phyloP scores from a whole-genome alignment of 1,140 invertebrate genomes.

The Protaetia brevitarsis region DNA sequence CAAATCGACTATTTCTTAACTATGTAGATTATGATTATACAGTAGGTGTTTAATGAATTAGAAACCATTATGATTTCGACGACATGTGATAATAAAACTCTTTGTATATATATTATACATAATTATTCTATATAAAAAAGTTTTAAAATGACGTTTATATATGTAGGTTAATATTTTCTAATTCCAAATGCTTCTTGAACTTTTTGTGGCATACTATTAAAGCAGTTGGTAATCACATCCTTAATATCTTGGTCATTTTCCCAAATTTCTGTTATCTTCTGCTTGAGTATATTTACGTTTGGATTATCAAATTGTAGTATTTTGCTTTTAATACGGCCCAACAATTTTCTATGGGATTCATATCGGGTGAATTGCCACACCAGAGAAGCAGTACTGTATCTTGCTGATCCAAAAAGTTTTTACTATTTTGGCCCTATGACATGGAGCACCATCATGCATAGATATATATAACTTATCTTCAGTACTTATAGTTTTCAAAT shows the following conservation, averaged over 20 bases:
- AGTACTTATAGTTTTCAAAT: conserved; percentile 21
- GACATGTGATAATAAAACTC: conserved; percentile 26
- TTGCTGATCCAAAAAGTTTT: conserved; percentile 21
- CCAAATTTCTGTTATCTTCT: conserved; percentile 8
- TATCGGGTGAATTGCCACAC: conserved; percentile 28
- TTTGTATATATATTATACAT: too few species aligned
- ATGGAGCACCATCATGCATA: conserved; percentile 28
- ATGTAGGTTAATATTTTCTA: conserved; percentile 3
- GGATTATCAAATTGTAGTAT: background rate
- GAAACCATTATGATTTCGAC: conserved; percentile 7
- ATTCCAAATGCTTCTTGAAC: background rate
- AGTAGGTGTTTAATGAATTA: too few species aligned
- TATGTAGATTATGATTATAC: too few species aligned
- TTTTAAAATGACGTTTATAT: conserved; percentile 20
- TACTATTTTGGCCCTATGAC: conserved; percentile 33
- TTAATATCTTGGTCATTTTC: conserved; percentile 14
- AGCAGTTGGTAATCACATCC: conserved; percentile 8
- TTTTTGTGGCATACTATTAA: background rate
- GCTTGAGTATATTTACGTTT: background rate
- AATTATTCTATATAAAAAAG: conserved; percentile 25
- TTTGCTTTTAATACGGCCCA: conserved; percentile 11
- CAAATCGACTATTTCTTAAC: too few species aligned
- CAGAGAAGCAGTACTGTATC: conserved; percentile 25
- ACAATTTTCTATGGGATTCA: conserved; percentile 29
- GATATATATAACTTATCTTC: background rate